A percentile compares a stretch with the other conserved stretches of the same genome.
Evolutionary conservation across 2,888 invertebrate genomes (phyloP).

Genomic region (Melinopterus prodromus): DNA sequence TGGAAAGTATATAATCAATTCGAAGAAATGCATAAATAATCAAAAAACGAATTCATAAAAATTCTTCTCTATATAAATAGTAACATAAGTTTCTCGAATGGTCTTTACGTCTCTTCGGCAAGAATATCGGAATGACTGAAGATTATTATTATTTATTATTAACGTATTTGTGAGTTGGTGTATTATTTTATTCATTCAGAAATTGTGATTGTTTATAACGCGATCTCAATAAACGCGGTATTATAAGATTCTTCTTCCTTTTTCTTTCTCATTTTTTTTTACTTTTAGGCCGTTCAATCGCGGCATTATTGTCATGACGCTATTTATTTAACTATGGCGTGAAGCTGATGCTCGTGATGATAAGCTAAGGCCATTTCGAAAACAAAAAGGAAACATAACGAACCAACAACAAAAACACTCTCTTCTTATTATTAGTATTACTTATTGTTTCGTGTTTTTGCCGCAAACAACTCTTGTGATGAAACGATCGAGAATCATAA

Average conservation of each 20-base stretch:
- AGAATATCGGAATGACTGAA: constrained; percentile 4
- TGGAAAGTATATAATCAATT: background rate
- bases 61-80: background rate
- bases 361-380: background rate
- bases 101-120: constrained; percentile 4
- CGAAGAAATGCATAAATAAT: background rate
- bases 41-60: background rate
- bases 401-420: background rate
- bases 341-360: constrained; percentile 18
- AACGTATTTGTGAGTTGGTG: background rate
- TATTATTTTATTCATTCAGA: constrained; percentile 13
- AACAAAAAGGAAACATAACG: background rate
- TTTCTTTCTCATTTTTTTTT: constrained; percentile 16
- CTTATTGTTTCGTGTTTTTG: background rate
- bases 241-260: constrained; percentile 13
- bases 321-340: constrained; percentile 12
- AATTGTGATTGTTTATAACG: constrained; percentile 19
- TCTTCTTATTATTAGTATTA: background rate
- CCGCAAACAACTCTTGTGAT: background rate
- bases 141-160: background rate
- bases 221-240: constrained; percentile 6
- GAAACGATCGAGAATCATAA: background rate
- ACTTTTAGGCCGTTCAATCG: constrained; percentile 20
- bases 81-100: background rate
- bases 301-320: constrained; percentile 19